Evolutionary conservation across 2,888 invertebrate genomes (phyloP).

Genomic region (Cryptocephalus primarius): DNA sequence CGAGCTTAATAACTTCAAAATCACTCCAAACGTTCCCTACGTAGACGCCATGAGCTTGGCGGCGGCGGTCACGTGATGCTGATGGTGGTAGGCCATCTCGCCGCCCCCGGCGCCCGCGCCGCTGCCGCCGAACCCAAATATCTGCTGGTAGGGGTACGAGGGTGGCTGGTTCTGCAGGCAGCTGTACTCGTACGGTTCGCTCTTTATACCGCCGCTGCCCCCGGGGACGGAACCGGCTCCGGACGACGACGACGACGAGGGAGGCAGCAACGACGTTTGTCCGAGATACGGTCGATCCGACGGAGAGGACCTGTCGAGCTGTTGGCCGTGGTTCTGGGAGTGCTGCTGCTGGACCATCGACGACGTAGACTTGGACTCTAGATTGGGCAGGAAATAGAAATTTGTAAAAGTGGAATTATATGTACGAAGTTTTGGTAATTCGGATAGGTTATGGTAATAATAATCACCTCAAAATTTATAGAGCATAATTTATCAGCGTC

Average conservation of each 20-base stretch:
- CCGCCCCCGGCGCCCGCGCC: slow-evolving; percentile 26
- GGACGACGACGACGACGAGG: slow-evolving; percentile 14
- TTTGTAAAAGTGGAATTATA: neutral
- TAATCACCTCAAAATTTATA: too few relatives aligned
- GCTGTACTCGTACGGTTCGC: slow-evolving; percentile 37
- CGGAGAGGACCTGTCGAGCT: slow-evolving; percentile 20
- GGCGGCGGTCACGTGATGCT: slow-evolving; percentile 75
- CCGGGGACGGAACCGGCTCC: too few relatives aligned
- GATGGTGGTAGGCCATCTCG: slow-evolving; percentile 70
- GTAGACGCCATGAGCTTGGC: slow-evolving; percentile 78
- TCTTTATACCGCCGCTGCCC: slow-evolving; percentile 34
- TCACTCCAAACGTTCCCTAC: slow-evolving; percentile 35
- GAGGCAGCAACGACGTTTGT: slow-evolving; percentile 45
- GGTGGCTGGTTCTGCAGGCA: slow-evolving; percentile 33
- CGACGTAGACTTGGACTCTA: neutral
- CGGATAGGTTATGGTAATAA: too few relatives aligned
- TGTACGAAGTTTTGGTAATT: too few relatives aligned
- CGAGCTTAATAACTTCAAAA: neutral
- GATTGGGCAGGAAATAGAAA: neutral
- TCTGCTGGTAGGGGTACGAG: slow-evolving; percentile 42
- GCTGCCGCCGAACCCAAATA: slow-evolving; percentile 40
- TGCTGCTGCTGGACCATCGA: slow-evolving; percentile 17
- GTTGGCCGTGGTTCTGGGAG: slow-evolving; percentile 12
- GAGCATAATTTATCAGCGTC: too few relatives aligned
- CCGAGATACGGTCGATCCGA: slow-evolving; percentile 42